These are phyloP conservation scores for Prunella fulvescens DNA, from an alignment of 2,113 vertebrate genomes.

Conservation along the genomic window DNA sequence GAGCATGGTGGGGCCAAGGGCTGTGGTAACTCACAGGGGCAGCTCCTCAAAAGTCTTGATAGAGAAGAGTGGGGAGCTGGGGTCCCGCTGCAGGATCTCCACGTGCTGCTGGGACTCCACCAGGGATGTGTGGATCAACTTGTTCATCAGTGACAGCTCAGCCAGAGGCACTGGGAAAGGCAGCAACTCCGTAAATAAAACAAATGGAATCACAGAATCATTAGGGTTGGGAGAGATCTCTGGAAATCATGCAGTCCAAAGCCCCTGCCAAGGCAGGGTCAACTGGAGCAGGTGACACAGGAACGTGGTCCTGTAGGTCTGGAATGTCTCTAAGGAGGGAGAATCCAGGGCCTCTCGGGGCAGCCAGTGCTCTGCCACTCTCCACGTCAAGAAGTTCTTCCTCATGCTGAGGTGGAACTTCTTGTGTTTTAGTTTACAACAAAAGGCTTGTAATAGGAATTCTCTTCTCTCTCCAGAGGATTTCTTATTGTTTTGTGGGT, in stretches of 20 bases:
- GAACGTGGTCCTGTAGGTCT: neutral
- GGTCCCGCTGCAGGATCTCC: conserved; percentile 76
- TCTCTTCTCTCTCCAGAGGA: neutral
- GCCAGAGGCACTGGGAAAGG: conserved; percentile 49
- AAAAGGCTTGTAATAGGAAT: neutral
- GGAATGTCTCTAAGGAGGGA: neutral
- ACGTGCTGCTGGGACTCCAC: conserved; percentile 71
- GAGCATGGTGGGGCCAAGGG: accelerated
- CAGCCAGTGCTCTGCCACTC: neutral
- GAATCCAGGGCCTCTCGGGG: neutral
- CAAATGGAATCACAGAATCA: neutral
- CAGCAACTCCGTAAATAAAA: neutral
- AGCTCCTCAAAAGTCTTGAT: conserved; percentile 75
- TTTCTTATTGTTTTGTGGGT: neutral
- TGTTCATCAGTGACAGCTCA: conserved; percentile 73
- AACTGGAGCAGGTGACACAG: neutral
- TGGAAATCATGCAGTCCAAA: neutral
- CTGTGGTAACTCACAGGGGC: conserved; percentile 64
- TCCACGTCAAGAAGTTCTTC: neutral
- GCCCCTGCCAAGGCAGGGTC: neutral
- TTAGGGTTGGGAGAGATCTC: neutral
- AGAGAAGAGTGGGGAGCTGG: conserved; percentile 74
- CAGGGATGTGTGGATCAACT: conserved; percentile 72
- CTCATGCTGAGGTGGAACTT: neutral
- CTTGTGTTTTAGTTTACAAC: neutral